Evolutionary conservation across 2,888 invertebrate species (phyloP).

Genomic region (Furcula furcula): DNA sequence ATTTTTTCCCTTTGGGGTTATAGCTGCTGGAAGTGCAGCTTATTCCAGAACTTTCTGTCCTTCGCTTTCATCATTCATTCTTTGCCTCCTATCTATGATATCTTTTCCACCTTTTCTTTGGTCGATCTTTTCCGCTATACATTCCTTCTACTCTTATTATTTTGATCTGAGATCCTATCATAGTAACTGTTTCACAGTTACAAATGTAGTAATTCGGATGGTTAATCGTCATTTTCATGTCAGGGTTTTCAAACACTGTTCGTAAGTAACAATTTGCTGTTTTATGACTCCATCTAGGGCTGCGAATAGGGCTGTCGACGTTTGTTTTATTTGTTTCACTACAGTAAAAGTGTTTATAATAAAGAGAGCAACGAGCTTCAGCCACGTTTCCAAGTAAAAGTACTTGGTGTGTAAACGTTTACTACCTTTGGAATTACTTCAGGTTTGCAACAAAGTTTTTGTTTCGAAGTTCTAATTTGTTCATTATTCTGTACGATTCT

Average conservation of each 20-base stretch:
- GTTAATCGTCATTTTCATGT: conserved; percentile 27
- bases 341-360: conserved; percentile 30
- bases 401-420: conserved; percentile 17
- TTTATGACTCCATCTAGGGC: conserved; percentile 32
- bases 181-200: background rate
- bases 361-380: conserved; percentile 28
- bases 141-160: too few relatives aligned
- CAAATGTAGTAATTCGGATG: background rate
- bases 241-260: conserved; percentile 21
- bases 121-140: too few relatives aligned
- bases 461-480: conserved; percentile 4
- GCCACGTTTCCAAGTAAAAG: conserved; percentile 9
- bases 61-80: too few relatives aligned
- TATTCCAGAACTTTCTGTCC: too few relatives aligned
- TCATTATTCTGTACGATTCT: background rate
- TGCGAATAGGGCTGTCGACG: conserved; percentile 31
- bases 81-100: too few relatives aligned
- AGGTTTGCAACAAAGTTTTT: conserved; percentile 5
- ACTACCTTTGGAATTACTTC: conserved; percentile 12
- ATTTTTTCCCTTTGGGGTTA: too few relatives aligned
- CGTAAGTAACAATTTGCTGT: conserved; percentile 34
- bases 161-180: too few relatives aligned
- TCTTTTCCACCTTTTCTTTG: too few relatives aligned
- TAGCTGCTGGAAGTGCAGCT: too few relatives aligned
- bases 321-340: conserved; percentile 35